A percentile compares a stretch with the other conserved stretches of the same genome.
These are phyloP conservation scores for Cabera pusaria DNA, from an alignment of 2,888 invertebrate species.

Conservation along the genomic window DNA sequence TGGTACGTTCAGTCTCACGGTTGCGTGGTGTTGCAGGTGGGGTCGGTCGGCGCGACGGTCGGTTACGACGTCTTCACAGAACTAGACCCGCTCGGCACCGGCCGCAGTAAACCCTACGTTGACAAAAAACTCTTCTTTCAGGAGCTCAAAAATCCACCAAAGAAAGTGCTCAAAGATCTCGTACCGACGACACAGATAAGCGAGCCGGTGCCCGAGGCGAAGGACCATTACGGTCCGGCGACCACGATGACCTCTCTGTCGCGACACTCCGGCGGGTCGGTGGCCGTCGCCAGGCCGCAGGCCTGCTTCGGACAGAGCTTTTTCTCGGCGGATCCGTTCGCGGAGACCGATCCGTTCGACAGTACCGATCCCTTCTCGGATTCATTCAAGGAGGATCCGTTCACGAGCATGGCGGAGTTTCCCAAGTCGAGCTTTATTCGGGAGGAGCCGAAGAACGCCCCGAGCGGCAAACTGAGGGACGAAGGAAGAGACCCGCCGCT, in stretches of 20 bases:
- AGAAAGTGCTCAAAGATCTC: slow-evolving; percentile 95
- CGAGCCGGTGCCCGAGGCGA: slow-evolving; percentile 55
- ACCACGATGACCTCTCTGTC: slow-evolving; percentile 76
- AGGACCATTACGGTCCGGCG: slow-evolving; percentile 64
- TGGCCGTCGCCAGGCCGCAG: slow-evolving; percentile 64
- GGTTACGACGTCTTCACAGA: slow-evolving; percentile 95
- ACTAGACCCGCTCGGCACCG: slow-evolving; percentile 96
- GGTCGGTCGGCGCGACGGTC: slow-evolving; percentile 65
- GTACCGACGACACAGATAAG: slow-evolving; percentile 74
- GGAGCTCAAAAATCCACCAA: slow-evolving; percentile 96
- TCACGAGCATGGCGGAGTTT: slow-evolving; percentile 73
- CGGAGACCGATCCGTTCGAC: slow-evolving; percentile 89
- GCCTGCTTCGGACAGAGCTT: slow-evolving; percentile 54
- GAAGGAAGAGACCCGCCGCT: slow-evolving; percentile 41
- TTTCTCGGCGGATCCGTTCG: slow-evolving; percentile 85
- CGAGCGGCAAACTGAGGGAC: slow-evolving; percentile 46
- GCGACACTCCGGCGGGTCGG: slow-evolving; percentile 76
- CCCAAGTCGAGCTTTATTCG: slow-evolving; percentile 52
- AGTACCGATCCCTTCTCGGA: slow-evolving; percentile 87
- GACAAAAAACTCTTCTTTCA: slow-evolving; percentile 98
- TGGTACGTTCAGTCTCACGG: slow-evolving; percentile 51
- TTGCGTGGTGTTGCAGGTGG: slow-evolving; percentile 74
- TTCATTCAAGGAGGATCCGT: slow-evolving; percentile 84
- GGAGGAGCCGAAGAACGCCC: slow-evolving; percentile 51
- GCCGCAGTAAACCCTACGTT: slow-evolving; percentile 95